phyloP scores from a whole-genome alignment of 2,113 vertebrate species.

The Halichoerus grypus region DNA sequence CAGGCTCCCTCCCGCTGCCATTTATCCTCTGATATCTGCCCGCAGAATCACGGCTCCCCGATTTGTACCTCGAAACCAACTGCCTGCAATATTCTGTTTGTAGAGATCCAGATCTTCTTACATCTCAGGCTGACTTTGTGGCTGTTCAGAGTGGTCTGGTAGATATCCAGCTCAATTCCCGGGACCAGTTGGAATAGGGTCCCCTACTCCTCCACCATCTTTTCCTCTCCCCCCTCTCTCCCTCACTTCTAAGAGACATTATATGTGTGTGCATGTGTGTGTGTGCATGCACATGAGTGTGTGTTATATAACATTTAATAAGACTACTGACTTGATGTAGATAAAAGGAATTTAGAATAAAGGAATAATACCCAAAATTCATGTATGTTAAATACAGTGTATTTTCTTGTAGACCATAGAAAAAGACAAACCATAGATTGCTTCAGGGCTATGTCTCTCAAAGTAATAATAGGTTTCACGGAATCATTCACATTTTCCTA shows the following conservation, averaged over 20 bases:
- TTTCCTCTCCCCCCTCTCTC: too few species aligned
- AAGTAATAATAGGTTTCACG: background rate
- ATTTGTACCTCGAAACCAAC: too few species aligned
- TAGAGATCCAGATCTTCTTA: too few species aligned
- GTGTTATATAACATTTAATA: background rate
- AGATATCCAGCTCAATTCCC: too few species aligned
- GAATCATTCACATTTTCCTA: background rate
- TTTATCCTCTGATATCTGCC: too few species aligned
- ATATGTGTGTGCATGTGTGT: background rate
- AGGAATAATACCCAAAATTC: background rate
- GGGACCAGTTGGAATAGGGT: too few species aligned
- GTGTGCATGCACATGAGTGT: background rate
- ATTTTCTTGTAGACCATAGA: background rate
- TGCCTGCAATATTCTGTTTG: too few species aligned
- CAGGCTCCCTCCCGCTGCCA: too few species aligned
- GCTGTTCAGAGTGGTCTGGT: too few species aligned
- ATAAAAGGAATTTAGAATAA: conserved; percentile 8
- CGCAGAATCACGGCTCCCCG: too few species aligned
- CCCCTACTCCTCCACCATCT: too few species aligned
- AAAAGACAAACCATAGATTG: background rate
- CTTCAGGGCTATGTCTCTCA: background rate
- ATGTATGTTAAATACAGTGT: background rate
- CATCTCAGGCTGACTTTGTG: too few species aligned
- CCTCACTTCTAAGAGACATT: background rate
- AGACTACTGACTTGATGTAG: background rate